Conservation (phyloP, 2,888 invertebrate genomes). For the Deilephila porcellus region DNA sequence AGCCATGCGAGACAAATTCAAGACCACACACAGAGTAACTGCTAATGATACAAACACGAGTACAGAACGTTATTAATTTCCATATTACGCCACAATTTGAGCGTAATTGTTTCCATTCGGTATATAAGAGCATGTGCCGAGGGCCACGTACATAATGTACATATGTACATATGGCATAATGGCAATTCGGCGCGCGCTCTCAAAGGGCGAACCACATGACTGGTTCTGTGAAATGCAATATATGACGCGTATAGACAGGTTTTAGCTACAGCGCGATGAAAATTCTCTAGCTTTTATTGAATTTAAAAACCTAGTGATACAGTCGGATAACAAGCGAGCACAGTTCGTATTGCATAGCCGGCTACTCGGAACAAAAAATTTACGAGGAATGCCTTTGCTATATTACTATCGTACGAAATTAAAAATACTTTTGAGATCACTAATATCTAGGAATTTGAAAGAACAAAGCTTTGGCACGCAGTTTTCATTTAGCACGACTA, state of each 20-base stretch:
- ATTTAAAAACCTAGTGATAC: constrained; percentile 29
- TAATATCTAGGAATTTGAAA: not conserved
- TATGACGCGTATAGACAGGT: constrained; percentile 17
- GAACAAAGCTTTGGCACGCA: not conserved
- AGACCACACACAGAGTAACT: not conserved
- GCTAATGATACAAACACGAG: not conserved
- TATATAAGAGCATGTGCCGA: constrained; percentile 8
- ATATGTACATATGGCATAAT: not conserved
- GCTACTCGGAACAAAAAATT: not conserved
- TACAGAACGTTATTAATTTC: constrained; percentile 16
- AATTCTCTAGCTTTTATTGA: constrained; percentile 20
- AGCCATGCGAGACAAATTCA: not conserved
- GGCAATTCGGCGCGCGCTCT: constrained; percentile 25
- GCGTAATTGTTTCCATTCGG: constrained; percentile 3
- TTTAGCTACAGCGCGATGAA: constrained; percentile 8
- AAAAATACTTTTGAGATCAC: constrained; percentile 6
- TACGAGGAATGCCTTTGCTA: constrained; percentile 3
- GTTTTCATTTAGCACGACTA: not conserved
- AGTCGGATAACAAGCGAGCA: not conserved
- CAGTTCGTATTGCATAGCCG: not conserved
- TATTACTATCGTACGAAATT: not conserved
- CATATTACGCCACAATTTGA: not conserved
- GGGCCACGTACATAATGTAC: constrained; percentile 13
- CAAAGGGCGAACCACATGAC: constrained; percentile 26
- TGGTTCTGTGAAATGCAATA: constrained; percentile 17